Evolutionary conservation across 2,797 vertebrate species (phyloP).

Genomic region (Argentina silus): DNA sequence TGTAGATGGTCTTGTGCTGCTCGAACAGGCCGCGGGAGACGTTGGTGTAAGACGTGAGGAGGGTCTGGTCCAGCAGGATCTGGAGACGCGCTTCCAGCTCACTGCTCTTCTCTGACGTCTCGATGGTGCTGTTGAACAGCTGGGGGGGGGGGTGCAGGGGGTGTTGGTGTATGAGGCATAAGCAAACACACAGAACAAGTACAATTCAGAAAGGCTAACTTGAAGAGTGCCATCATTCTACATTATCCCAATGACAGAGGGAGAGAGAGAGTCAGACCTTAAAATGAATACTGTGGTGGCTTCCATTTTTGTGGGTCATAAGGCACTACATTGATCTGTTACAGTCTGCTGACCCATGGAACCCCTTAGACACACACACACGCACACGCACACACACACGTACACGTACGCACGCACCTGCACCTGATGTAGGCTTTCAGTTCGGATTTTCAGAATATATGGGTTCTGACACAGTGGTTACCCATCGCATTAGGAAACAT

Average conservation of each 20-base stretch:
- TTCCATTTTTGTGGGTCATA: not conserved
- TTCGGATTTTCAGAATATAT: not conserved
- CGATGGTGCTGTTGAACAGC: slow-evolving; percentile 82
- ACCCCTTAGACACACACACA: too few relatives aligned
- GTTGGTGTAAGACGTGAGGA: slow-evolving; percentile 74
- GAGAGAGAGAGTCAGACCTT: too few relatives aligned
- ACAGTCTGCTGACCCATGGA: too few relatives aligned
- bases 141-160: slow-evolving; percentile 41
- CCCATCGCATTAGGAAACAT: not conserved
- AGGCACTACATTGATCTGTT: not conserved
- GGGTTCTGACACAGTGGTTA: not conserved
- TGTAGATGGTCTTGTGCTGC: slow-evolving; percentile 84
- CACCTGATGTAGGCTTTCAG: too few relatives aligned
- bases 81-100: slow-evolving; percentile 73
- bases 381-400: too few relatives aligned
- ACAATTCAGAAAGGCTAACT: too few relatives aligned
- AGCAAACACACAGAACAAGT: not conserved
- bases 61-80: slow-evolving; percentile 76
- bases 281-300: too few relatives aligned
- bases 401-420: too few relatives aligned
- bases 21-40: slow-evolving; percentile 83
- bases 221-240: too few relatives aligned
- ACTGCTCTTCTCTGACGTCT: slow-evolving; percentile 70
- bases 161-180: not conserved
- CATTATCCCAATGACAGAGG: too few relatives aligned